A percentile compares a stretch with the other conserved stretches of the same genome.
These are phyloP conservation scores for Ectemnius cavifrons DNA, from an alignment of 2,888 invertebrate genomes.

Conservation along the genomic window DNA sequence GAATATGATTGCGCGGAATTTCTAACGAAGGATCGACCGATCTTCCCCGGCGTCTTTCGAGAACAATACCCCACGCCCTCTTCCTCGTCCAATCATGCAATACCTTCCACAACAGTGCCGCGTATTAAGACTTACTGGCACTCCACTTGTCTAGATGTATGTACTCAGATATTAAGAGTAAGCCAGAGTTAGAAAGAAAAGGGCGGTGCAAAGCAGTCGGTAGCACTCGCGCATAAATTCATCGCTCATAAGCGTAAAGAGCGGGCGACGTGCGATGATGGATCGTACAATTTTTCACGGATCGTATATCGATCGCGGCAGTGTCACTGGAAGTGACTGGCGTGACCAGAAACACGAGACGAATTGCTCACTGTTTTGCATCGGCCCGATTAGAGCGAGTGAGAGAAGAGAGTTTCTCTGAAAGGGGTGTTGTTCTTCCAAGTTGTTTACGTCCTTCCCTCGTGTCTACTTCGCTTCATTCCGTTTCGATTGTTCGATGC, in stretches of 20 bases:
- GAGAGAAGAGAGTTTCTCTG: conserved; percentile 3
- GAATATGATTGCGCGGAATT: conserved; percentile 75
- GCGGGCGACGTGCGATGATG: conserved; percentile 50
- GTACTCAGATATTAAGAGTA: too few species aligned
- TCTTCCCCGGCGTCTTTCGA: conserved; percentile 33
- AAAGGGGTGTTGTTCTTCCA: neutral
- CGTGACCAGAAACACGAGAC: conserved; percentile 54
- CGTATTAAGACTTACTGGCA: neutral
- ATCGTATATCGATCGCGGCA: conserved; percentile 46
- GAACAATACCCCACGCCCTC: conserved; percentile 3
- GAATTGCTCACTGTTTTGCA: conserved; percentile 45
- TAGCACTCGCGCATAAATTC: conserved; percentile 36
- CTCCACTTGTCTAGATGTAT: too few species aligned
- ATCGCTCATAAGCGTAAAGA: conserved; percentile 42
- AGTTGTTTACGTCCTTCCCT: neutral
- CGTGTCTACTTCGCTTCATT: neutral
- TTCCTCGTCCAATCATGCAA: neutral
- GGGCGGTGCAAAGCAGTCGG: conserved; percentile 9
- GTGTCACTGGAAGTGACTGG: conserved; percentile 55
- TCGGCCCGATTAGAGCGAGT: conserved; percentile 1
- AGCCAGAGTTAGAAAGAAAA: conserved; percentile 14
- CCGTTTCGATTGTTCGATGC: too few species aligned
- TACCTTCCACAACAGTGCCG: neutral
- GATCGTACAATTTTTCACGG: conserved; percentile 57
- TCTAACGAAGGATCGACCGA: conserved; percentile 72